phyloP scores from a whole-genome alignment of 2,113 vertebrate genomes.

The Hemicordylus capensis region DNA sequence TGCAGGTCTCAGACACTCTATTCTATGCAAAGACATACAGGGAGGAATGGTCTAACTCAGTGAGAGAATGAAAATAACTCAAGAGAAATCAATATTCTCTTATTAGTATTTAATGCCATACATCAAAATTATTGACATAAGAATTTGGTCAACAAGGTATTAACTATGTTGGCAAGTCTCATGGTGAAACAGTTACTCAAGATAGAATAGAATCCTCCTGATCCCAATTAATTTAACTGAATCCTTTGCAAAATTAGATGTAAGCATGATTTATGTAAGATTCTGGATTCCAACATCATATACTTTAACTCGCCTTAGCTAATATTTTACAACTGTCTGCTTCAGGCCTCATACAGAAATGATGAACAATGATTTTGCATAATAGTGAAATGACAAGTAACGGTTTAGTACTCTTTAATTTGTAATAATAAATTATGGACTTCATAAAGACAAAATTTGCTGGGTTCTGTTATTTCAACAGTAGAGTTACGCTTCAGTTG shows the following conservation, averaged over 20 bases:
- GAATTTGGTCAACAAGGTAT: background rate
- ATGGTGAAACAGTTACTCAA: no score
- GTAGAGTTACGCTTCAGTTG: background rate
- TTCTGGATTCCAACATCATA: background rate
- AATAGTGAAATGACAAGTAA: background rate
- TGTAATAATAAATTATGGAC: background rate
- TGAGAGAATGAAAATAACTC: background rate
- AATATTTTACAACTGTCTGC: background rate
- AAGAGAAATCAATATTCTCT: background rate
- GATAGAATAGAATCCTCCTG: background rate
- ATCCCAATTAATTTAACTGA: background rate
- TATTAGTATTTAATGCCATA: background rate
- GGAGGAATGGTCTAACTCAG: background rate
- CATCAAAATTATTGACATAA: background rate
- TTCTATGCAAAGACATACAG: background rate
- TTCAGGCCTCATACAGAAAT: background rate
- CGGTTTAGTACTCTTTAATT: background rate
- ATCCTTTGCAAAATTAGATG: background rate
- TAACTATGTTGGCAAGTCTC: background rate
- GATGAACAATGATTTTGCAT: background rate
- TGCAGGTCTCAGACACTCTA: no score
- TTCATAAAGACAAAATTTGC: background rate
- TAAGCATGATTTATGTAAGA: background rate
- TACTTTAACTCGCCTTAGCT: background rate
- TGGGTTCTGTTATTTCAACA: background rate